phyloP scores from a whole-genome alignment of 2,797 vertebrate genomes.

The Dendrocincla fuliginosa region DNA sequence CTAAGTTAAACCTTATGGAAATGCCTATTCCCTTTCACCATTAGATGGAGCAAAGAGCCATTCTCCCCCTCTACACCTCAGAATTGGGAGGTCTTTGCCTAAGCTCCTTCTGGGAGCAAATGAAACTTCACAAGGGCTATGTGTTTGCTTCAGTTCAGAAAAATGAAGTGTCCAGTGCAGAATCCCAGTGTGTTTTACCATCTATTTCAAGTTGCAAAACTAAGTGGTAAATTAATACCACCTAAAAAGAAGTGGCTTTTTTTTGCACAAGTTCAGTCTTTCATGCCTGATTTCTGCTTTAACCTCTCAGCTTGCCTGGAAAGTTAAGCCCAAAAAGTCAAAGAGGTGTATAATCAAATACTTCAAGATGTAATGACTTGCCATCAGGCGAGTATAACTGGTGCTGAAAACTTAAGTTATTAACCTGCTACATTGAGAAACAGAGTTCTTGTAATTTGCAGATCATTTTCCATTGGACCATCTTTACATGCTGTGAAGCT shows the following conservation, averaged over 20 bases:
- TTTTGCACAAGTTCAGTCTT: not conserved
- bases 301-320: not conserved
- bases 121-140: not conserved
- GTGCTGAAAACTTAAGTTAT: not conserved
- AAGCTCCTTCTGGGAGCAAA: not conserved
- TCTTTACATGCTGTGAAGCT: not conserved
- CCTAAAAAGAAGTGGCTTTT: not conserved
- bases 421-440: not conserved
- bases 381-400: not conserved
- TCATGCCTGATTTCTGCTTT: not conserved
- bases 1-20: not conserved
- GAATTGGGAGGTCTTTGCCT: not conserved
- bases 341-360: not conserved
- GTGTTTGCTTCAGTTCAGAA: not conserved
- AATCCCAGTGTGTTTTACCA: not conserved
- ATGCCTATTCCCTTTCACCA: not conserved
- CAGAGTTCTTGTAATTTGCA: not conserved
- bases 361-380: not conserved
- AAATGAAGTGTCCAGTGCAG: not conserved
- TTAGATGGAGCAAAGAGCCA: constrained; percentile 32
- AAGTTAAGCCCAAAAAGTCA: not conserved
- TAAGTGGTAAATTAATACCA: not conserved
- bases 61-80: not conserved
- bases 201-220: not conserved
- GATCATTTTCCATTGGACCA: not conserved